These are phyloP conservation scores for Trichopoda pennipes DNA, from an alignment of 2,888 invertebrate species.

Conservation along the genomic window DNA sequence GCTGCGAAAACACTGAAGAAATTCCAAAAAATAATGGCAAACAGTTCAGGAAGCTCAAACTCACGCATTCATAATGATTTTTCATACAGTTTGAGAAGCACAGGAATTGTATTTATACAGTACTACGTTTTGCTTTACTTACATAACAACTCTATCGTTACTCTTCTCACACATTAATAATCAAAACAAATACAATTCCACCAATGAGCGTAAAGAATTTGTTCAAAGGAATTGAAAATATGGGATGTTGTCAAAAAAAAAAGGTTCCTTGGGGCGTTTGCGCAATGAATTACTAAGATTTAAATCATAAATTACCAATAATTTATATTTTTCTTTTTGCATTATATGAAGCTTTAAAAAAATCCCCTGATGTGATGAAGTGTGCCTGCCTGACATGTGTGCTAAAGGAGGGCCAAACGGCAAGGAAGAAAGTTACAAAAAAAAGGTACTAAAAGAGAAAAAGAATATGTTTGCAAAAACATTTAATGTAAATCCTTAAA, in stretches of 20 bases:
- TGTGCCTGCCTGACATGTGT: constrained; percentile 19
- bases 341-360: constrained; percentile 35
- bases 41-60: neutral
- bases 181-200: neutral
- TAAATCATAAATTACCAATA: constrained; percentile 71
- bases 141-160: constrained; percentile 37
- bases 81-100: constrained; percentile 48
- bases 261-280: constrained; percentile 61
- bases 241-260: constrained; percentile 14
- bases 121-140: neutral
- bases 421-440: constrained; percentile 24
- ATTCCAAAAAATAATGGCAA: constrained; percentile 10
- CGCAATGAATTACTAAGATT: constrained; percentile 78
- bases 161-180: constrained; percentile 63
- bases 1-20: neutral
- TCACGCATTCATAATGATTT: neutral
- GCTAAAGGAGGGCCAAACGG: constrained; percentile 26
- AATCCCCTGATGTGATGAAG: constrained; percentile 1
- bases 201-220: constrained; percentile 64
- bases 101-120: constrained; percentile 32
- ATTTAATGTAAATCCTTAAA: constrained; percentile 69
- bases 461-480: constrained; percentile 57
- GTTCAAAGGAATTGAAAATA: constrained; percentile 9
- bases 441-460: constrained; percentile 5
- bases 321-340: constrained; percentile 20